Evolutionary conservation across 1,140 invertebrate genomes (phyloP), one percentile per base, ranked within the genome.

Genomic region (Anastrepha obliqua): DNA sequence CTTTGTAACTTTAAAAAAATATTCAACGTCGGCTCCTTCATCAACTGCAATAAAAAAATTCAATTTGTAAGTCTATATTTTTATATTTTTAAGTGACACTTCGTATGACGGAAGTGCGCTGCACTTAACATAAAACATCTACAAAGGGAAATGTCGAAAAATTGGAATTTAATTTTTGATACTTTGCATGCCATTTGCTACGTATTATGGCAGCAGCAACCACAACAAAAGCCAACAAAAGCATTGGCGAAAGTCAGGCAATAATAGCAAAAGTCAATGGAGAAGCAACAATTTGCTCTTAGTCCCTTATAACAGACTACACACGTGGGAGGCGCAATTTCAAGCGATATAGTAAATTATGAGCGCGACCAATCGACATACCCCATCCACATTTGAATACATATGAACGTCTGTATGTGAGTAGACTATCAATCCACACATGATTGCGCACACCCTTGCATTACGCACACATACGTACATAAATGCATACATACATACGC

Each of bases 221-320:
- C 42, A 78, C 4, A 55, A 55, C 17, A 11, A 29, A 55, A 2
- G 15, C 11, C 51, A 55, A 55, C 51, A 55, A 55, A 6, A 55
- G 6, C 51, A 55, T 55, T 5, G 11, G 47, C 8, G 74, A 58
- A 81, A 51, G 44, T 81, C 47, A 20, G 44, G 17, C 44, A 81
- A 58, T 55, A 55, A 51, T 55, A 42, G 64, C 81, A 70, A 86
- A 65, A 20, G n/a, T 42, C 64, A 39, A 85, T 29, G 17, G 78
- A 13, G 60, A 64, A 70, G 81, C 62, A 88, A 88, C 81, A 88
- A 88, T 67, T 85, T 86, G 60, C 87, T 88, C 74, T 86, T 86
- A 88, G 81, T 60, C 47, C 44, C 44, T 86, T 65, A 74, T 29
- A 55, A 67, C 15, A 87, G 62, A 17, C 13, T 17, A 29, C 7